These are phyloP conservation scores for Celastrina argiolus DNA, from an alignment of 2,888 invertebrate genomes.

Conservation along the genomic window DNA sequence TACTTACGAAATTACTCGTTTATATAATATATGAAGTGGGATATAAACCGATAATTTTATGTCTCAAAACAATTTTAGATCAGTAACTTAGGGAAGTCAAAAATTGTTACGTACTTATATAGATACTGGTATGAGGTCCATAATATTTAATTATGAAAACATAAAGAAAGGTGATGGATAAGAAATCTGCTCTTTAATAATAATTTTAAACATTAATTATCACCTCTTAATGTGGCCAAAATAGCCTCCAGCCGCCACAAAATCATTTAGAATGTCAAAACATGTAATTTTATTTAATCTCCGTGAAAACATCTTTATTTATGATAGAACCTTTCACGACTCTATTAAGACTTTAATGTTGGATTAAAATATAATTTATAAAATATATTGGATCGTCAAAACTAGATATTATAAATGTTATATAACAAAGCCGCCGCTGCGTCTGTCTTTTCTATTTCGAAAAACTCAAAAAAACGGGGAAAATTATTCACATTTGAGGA, in stretches of 20 bases:
- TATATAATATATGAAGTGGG: no score
- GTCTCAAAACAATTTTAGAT: no score
- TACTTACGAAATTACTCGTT: no score
- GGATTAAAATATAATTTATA: not conserved
- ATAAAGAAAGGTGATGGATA: not conserved
- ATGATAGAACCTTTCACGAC: conserved; percentile 10
- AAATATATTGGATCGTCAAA: no score
- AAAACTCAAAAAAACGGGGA: no score
- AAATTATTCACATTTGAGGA: no score
- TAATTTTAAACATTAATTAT: not conserved
- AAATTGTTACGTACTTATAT: no score
- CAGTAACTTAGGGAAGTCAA: no score
- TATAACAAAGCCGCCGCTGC: no score
- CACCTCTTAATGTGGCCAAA: not conserved
- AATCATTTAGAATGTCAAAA: conserved; percentile 12
- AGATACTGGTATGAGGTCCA: not conserved
- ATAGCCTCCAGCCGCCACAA: not conserved
- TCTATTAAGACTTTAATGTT: conserved; percentile 1
- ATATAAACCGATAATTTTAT: no score
- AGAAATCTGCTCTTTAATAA: not conserved
- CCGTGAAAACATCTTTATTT: conserved; percentile 8
- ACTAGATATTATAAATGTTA: no score
- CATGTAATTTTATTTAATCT: conserved; percentile 9
- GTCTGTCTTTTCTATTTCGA: no score
- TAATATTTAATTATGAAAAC: not conserved